A percentile compares a stretch with the other conserved stretches of the same genome.
Conservation (phyloP, 2,797 vertebrate genomes). For the Salmo trutta region DNA sequence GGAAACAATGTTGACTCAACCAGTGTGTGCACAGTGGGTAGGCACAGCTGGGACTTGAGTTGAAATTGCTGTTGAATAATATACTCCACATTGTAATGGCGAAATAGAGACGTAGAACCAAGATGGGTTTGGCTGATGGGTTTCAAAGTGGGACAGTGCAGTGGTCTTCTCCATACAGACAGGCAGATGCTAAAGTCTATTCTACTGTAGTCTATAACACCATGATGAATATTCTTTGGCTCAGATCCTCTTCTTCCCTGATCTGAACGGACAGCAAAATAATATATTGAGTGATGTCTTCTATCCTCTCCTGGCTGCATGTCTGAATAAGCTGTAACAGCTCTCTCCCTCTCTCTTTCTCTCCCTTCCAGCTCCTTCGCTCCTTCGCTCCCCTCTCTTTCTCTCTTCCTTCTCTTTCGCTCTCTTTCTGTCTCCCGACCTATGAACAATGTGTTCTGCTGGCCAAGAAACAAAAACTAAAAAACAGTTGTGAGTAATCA, state of each 20-base stretch:
- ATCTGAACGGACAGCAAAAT: slow-evolving; percentile 14
- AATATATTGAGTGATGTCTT: slow-evolving; percentile 24
- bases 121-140: slow-evolving; percentile 34
- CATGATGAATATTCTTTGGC: slow-evolving; percentile 14
- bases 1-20: too few species aligned
- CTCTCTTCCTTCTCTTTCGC: background rate
- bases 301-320: slow-evolving; percentile 1
- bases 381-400: background rate
- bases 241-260: slow-evolving; percentile 17
- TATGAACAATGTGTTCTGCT: background rate
- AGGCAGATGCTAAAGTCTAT: slow-evolving; percentile 13
- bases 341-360: slow-evolving; percentile 6
- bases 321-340: slow-evolving; percentile 30
- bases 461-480: background rate
- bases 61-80: slow-evolving; percentile 58
- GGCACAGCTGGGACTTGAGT: slow-evolving; percentile 45
- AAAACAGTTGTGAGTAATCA: slow-evolving; percentile 24
- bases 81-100: slow-evolving; percentile 32
- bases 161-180: background rate
- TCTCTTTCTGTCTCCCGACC: too few species aligned
- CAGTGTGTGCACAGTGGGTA: too few species aligned
- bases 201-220: background rate
- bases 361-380: background rate
- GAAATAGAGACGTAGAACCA: slow-evolving; percentile 39
- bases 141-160: slow-evolving; percentile 30